phyloP scores from a whole-genome alignment of 1,140 invertebrate species.

The Plectrocnemia conspersa region DNA sequence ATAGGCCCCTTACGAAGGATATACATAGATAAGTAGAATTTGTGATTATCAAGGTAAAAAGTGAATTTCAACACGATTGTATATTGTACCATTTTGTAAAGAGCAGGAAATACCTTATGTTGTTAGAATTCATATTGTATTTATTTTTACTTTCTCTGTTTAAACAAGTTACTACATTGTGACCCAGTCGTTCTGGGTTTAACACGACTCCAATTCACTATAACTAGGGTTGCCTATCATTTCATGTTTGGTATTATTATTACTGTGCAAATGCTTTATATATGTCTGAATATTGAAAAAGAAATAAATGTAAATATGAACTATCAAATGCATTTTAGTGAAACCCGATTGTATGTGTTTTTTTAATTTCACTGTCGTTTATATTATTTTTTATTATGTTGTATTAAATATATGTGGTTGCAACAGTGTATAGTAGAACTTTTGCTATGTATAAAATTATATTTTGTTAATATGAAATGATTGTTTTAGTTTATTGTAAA shows the following conservation, averaged over 20 bases:
- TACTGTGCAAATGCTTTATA: slow-evolving; percentile 56
- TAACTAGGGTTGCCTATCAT: slow-evolving; percentile 37
- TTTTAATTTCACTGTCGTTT: no score
- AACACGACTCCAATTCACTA: slow-evolving; percentile 24
- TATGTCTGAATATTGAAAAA: slow-evolving; percentile 51
- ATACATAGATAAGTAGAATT: slow-evolving; percentile 28
- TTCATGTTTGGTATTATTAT: slow-evolving; percentile 50
- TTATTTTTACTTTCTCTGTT: slow-evolving; percentile 35
- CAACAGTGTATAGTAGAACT: no score
- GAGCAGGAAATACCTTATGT: slow-evolving; percentile 33
- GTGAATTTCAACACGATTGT: slow-evolving; percentile 27
- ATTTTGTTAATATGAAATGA: no score
- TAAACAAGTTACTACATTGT: slow-evolving; percentile 26
- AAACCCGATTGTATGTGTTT: no score
- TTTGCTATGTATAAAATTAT: no score
- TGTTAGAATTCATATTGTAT: slow-evolving; percentile 38
- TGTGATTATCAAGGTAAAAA: slow-evolving; percentile 19
- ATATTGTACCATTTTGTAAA: slow-evolving; percentile 43
- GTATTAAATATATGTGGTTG: no score
- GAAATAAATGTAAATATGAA: slow-evolving; percentile 56
- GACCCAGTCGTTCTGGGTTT: slow-evolving; percentile 39
- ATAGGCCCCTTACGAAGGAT: slow-evolving; percentile 30
- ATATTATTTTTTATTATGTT: no score
- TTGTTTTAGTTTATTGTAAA: no score
- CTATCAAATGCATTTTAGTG: slow-evolving; percentile 42